Evolutionary conservation across 1,140 invertebrate species (phyloP), one percentile per base, ranked within the genome.

Genomic region (Brachionus rotundiformis): DNA sequence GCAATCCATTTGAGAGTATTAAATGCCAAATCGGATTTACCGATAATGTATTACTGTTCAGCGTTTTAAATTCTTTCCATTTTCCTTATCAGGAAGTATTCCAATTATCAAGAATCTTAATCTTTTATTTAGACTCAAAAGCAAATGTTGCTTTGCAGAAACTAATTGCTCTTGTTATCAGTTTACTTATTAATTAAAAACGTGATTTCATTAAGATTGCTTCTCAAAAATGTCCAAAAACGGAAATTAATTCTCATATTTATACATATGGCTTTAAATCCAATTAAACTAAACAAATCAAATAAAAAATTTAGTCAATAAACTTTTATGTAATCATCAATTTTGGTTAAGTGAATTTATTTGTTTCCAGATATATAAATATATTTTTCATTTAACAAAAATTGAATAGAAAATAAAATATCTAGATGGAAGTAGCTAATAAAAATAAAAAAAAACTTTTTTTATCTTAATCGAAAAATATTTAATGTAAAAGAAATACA

Each of bases 1-100:
- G 19, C 16, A 54, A 54, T 54, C 23, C 47, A 8, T 25, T 54
- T 16, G 47, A 54, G 47, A 54, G n/a, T n/a, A 54, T 54, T 54
- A 54, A 54, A 54, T 19, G 47, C 47, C 47, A 23, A 54, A 54
- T 54, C 47, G 47, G 47, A 54, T 54, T 54, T 25, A 54, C 47
- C 47, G 47, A 54, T 54, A 54, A 54, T 54, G 47, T 54, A 54
- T 8, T 54, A 54, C 47, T 54, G 47, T 54, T 54, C 47, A 54
- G 47, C 5, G 23, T 54, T 54, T 54, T 10, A 5, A 25, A 54
- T 23, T 54, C 47, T 23, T 8, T 54, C n/a, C 5, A 54, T 19
- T 54, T 54, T n/a, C n/a, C n/a, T 54, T 19, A 54, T 19, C 47
- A 16, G 47, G 47, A 54, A 54, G 47, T 19, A 54, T 54, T 54